Conservation (phyloP, 2,888 invertebrate genomes). For the Yponomeuta cagnagella region DNA sequence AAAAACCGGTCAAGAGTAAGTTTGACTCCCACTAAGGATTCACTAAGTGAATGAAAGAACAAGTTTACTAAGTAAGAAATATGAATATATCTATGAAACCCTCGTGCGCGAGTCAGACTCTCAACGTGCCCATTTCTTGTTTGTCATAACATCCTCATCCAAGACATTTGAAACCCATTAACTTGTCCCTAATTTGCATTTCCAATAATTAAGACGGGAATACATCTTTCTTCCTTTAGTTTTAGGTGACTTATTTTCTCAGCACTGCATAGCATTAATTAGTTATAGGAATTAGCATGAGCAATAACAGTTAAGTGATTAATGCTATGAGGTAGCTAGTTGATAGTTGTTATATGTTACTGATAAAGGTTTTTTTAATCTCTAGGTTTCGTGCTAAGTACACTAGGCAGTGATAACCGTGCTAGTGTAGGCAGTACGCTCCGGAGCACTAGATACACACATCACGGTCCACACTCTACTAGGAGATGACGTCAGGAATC, state of each 20-base stretch:
- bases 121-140: no score
- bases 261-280: conserved; percentile 67
- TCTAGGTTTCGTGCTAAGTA: conserved; percentile 77
- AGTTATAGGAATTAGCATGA: conserved; percentile 9
- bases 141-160: no score
- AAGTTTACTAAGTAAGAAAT: no score
- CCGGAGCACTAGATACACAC: conserved; percentile 73
- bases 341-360: conserved; percentile 50
- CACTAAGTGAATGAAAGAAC: no score
- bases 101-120: no score
- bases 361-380: conserved; percentile 70
- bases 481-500: conserved; percentile 71
- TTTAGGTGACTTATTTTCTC: conserved; percentile 5
- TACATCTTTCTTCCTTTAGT: not conserved
- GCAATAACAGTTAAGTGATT: conserved; percentile 40
- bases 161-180: not conserved
- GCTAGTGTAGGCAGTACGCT: conserved; percentile 76
- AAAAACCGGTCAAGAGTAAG: no score
- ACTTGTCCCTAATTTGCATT: not conserved
- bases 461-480: conserved; percentile 68
- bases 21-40: no score
- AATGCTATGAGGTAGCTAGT: conserved; percentile 68
- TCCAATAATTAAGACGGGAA: not conserved
- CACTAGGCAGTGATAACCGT: conserved; percentile 71
- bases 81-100: no score